Base-by-base conservation (phyloP, 2,888 invertebrate species). In the Hirtodrosophila confusa region DNA sequence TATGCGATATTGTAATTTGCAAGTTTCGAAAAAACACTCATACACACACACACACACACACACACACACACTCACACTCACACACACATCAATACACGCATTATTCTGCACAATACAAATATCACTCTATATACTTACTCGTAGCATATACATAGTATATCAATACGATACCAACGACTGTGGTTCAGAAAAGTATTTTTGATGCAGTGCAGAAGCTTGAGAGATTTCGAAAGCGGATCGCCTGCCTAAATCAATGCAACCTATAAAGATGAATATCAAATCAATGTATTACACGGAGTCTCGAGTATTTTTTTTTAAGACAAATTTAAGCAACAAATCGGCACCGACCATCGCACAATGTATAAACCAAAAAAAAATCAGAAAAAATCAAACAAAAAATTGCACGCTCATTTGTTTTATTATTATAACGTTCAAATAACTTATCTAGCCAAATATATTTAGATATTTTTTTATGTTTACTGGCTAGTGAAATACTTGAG, bases 251-350 rank as follows among this genome's bases (percentile, higher is more conserved):
- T n/a, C 58, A 60, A 66, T 67, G 67, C 56, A 77, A 76, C 27
- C 54, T 65, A 53, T 51, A 44, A 69, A 36, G 40, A 64, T 41
- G 74, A 84, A 84, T 75, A 74, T 79, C 75, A 75, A 62, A 48
- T 23, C 37, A 58, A 70, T 76, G 78, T 78, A 84, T 84, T 78
- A 82, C 54, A 49, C 69, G 71, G 84, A 84, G 84, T 86, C 84
- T 84, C 84, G 86, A 86, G 84, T 86, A 84, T 80, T 84, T 67
- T 50, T 80, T 84, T 67, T 50, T 63, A 82, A 73, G 79, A 68
- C 49, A 58, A 65, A 41, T 43, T 31, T 31, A 8, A 36, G 4
- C 27, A 50, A 37, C 23, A 35, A 51, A 69, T 63, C 36, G 62
- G 41, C 71, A 64, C 24, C 44, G 54, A 56, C 35, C 36, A 70